A percentile compares a stretch with the other conserved stretches of the same genome.
Evolutionary conservation across 2,113 vertebrate species (phyloP).

Genomic region (Sphyrna mokarran): DNA sequence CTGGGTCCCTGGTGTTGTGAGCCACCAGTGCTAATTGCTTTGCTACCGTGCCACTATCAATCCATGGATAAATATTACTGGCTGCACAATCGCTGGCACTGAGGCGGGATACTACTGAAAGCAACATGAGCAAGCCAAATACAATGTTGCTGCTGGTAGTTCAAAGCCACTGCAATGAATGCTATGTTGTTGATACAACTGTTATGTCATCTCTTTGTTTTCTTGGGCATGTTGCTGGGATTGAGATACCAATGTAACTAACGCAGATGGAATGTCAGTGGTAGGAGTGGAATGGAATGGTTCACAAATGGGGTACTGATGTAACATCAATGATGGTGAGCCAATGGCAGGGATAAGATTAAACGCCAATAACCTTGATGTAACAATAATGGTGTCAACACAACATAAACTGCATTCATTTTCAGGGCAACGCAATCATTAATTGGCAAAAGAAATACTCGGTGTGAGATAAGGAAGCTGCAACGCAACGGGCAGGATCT

Average conservation of each 20-base stretch:
- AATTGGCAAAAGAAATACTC: background rate
- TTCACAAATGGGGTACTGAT: too few relatives aligned
- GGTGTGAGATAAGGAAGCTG: background rate
- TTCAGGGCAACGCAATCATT: background rate
- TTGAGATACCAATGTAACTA: background rate
- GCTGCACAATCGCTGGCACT: background rate
- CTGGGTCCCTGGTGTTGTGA: too few relatives aligned
- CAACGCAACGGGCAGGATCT: too few relatives aligned
- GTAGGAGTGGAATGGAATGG: background rate
- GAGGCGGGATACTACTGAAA: background rate
- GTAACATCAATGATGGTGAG: background rate
- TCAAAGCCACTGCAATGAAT: background rate
- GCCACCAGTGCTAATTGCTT: too few relatives aligned
- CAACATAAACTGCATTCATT: background rate
- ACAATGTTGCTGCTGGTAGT: background rate
- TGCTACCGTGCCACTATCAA: too few relatives aligned
- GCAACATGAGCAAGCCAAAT: background rate
- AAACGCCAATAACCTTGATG: background rate
- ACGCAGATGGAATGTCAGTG: background rate
- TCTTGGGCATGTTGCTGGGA: background rate
- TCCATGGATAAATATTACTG: background rate
- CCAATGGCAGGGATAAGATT: background rate
- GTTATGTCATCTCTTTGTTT: background rate
- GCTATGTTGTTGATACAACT: background rate
- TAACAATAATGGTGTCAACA: background rate